phyloP scores from a whole-genome alignment of 2,113 vertebrate genomes.

The Myrmophylax atrothorax region DNA sequence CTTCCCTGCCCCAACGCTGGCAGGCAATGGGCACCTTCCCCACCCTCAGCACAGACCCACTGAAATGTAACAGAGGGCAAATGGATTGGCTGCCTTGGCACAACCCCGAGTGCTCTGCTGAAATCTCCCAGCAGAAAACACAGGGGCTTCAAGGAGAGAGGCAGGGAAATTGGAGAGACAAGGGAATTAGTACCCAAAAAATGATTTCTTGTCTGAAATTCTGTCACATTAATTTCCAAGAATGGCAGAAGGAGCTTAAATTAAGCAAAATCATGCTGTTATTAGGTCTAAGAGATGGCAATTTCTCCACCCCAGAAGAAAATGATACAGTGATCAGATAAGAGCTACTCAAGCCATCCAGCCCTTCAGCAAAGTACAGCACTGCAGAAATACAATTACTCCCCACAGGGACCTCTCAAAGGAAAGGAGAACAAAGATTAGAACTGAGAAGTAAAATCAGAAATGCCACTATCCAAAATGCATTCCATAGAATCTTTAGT shows the following conservation, averaged over 20 bases:
- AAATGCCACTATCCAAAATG: neutral
- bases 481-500: neutral
- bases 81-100: neutral
- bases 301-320: neutral
- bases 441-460: neutral
- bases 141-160: neutral
- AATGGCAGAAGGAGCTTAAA: neutral
- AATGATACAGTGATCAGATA: neutral
- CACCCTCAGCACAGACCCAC: neutral
- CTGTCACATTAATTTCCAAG: neutral
- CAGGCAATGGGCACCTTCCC: neutral
- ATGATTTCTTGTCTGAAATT: neutral
- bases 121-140: neutral
- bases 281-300: neutral
- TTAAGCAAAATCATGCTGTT: neutral
- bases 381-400: constrained; percentile 5
- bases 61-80: neutral
- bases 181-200: neutral
- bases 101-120: rapidly evolving
- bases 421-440: neutral
- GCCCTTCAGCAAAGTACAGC: neutral
- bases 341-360: neutral
- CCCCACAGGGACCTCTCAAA: neutral
- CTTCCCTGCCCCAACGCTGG: neutral
- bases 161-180: neutral